Evolutionary conservation across 2,888 invertebrate species (phyloP), one percentile per base, ranked within the genome.

Genomic region (Lampropteryx suffumata): DNA sequence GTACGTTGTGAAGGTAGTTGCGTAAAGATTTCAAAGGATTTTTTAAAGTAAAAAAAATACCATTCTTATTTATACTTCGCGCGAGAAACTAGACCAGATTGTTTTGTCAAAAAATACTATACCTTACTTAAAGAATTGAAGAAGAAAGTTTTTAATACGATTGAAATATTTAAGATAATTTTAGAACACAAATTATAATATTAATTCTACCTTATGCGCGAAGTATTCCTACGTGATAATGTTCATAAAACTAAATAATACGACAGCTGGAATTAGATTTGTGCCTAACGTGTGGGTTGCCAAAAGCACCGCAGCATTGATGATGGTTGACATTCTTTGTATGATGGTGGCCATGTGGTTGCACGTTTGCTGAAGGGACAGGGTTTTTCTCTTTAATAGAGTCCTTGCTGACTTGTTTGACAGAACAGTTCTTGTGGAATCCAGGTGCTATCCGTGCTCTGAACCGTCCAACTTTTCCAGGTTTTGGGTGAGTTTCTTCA

Each of bases 271-370:
- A 79, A 63, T 76, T 83, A 62, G 69, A 79, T 82, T 90, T 91
- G 61, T 90, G 86, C 54, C 87, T 75, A 0, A 88, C 87, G 10
- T 91, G 87, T 0, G 90, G 89, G 54, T 90, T 90, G 0, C 90
- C 90, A 37, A 90, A 91, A 0, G 90, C 90, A 0, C 91, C 90
- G 58, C 91, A 91, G 46, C 91, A 91, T 41, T 90, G 90, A 49
- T 90, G 90, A 45, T 90, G 89, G 45, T 90, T 90, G 0, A 81
- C 79, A 35, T 88, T 88, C 60, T 89, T 90, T 9, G 83, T 76
- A 51, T 88, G 88, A 45, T 83, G 84, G 46, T 89, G 88, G 0
- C 88, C 89, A 24, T 89, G 88, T 0, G 87, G 87, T 26, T 82
- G 79, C 0, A 82, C 82, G 32, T 74, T 82, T 0, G 66, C 62